Conservation (phyloP, 2,888 invertebrate genomes). For the Alloscopus bannaensis region DNA sequence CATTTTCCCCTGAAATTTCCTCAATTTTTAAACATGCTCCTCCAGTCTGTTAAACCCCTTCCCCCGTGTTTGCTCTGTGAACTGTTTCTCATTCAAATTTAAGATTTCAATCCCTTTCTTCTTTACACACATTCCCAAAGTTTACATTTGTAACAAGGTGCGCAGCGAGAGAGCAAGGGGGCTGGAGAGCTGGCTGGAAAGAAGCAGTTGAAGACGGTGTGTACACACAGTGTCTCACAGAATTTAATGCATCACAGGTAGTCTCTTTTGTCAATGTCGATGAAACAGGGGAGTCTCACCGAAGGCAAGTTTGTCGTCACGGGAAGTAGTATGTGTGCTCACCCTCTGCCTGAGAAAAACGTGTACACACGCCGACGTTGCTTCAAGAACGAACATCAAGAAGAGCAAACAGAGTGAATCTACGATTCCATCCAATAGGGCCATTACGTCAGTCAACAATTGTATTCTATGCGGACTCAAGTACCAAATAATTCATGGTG, state of each 20-base stretch:
- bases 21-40: slow-evolving; percentile 32
- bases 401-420: slow-evolving; percentile 27
- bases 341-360: slow-evolving; percentile 9
- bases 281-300: slow-evolving; percentile 12
- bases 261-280: slow-evolving; percentile 51
- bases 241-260: slow-evolving; percentile 54
- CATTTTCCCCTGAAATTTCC: slow-evolving; percentile 14
- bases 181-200: neutral
- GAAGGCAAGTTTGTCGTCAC: neutral
- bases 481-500: slow-evolving; percentile 46
- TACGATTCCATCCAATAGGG: slow-evolving; percentile 15
- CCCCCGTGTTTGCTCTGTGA: slow-evolving; percentile 47
- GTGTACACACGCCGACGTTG: slow-evolving; percentile 7
- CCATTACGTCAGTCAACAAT: slow-evolving; percentile 61
- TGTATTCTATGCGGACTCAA: slow-evolving; percentile 40
- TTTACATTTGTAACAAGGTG: slow-evolving; percentile 23
- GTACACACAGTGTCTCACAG: neutral
- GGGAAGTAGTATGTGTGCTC: slow-evolving; percentile 10
- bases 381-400: slow-evolving; percentile 24
- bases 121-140: slow-evolving; percentile 33
- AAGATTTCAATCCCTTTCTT: slow-evolving; percentile 53
- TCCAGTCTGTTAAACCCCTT: slow-evolving; percentile 9
- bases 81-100: slow-evolving; percentile 49
- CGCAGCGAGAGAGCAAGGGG: slow-evolving; percentile 7
- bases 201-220: neutral